Evolutionary conservation across 2,888 invertebrate species (phyloP).

Genomic region (Elysia crispata): DNA sequence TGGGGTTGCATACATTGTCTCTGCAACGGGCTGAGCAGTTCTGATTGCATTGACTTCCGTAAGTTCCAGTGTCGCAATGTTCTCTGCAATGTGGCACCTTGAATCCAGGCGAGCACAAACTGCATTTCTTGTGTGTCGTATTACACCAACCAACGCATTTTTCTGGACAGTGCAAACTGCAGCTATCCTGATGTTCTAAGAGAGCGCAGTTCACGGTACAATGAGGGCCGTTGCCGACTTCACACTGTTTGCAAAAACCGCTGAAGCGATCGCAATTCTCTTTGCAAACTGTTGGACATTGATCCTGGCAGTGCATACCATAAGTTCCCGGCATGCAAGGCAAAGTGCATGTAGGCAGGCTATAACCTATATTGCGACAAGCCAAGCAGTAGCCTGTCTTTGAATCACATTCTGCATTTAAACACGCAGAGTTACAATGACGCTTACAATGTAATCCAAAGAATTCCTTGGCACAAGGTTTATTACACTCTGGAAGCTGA

Average conservation of each 20-base stretch:
- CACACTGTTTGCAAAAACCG: constrained; percentile 22
- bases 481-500: constrained; percentile 29
- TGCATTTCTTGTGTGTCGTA: constrained; percentile 10
- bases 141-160: constrained; percentile 40
- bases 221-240: background rate
- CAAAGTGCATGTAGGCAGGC: constrained; percentile 5
- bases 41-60: constrained; percentile 22
- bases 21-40: constrained; percentile 27
- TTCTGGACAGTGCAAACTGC: constrained; percentile 30
- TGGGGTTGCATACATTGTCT: constrained; percentile 6
- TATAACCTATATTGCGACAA: constrained; percentile 1
- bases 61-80: constrained; percentile 26
- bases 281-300: constrained; percentile 25
- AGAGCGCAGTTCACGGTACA: constrained; percentile 40
- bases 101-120: constrained; percentile 29
- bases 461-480: background rate
- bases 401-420: background rate
- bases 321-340: constrained; percentile 25
- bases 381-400: constrained; percentile 18
- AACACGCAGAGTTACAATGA: background rate
- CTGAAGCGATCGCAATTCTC: constrained; percentile 15
- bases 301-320: constrained; percentile 27
- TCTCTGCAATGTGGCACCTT: constrained; percentile 26
- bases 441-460: constrained; percentile 26
- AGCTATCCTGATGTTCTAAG: background rate